Conservation (phyloP, 1,140 invertebrate genomes). For the Leucophenga varia region DNA sequence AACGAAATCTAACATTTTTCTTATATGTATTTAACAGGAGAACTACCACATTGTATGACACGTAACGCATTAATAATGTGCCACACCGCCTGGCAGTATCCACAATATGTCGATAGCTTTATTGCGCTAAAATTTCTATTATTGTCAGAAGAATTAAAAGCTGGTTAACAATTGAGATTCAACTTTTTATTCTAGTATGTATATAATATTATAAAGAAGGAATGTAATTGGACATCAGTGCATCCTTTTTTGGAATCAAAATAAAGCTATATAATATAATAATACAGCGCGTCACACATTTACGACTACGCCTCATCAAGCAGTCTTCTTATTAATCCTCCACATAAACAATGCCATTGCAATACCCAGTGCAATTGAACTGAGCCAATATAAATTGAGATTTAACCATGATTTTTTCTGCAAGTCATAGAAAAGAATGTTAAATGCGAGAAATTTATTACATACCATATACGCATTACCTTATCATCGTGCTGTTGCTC, state of each 20-base stretch:
- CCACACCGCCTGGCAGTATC: constrained; percentile 45
- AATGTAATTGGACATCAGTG: constrained; percentile 5
- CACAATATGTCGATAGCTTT: constrained; percentile 33
- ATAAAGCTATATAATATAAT: constrained; percentile 17
- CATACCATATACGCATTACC: too few species aligned
- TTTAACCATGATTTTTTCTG: constrained; percentile 22
- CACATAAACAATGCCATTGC: constrained; percentile 33
- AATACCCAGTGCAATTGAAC: constrained; percentile 24
- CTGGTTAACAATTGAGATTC: not conserved
- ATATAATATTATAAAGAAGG: not conserved
- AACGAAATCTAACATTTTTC: not conserved
- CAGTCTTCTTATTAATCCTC: constrained; percentile 13
- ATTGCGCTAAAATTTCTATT: constrained; percentile 33
- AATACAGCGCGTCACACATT: not conserved
- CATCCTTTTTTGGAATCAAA: not conserved
- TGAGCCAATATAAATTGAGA: constrained; percentile 4
- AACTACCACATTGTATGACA: constrained; percentile 33
- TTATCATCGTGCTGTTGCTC: not conserved
- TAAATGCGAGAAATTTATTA: too few species aligned
- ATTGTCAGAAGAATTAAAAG: constrained; percentile 31
- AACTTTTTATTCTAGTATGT: not conserved
- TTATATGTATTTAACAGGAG: constrained; percentile 20
- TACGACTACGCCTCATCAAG: too few species aligned
- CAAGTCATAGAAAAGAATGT: constrained; percentile 1
- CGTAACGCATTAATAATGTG: constrained; percentile 29